Percentiles rank a stretch among this genome's conserved stretches.
Evolutionary conservation across 1,140 invertebrate species (phyloP).

Genomic region (Apis cerana): DNA sequence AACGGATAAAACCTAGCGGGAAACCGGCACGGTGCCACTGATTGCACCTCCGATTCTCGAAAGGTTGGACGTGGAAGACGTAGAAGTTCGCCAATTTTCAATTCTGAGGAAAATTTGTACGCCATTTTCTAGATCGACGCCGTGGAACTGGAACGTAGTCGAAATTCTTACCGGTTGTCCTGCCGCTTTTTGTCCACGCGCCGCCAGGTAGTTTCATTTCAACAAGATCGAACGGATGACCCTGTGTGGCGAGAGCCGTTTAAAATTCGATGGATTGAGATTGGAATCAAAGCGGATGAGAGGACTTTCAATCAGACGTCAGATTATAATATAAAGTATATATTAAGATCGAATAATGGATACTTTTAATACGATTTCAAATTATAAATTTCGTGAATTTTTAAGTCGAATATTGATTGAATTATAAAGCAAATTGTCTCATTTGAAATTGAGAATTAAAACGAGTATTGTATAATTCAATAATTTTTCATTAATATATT

Average conservation of each 20-base stretch:
- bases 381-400: too few relatives aligned
- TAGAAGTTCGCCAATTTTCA: conserved; percentile 37
- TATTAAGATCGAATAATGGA: too few relatives aligned
- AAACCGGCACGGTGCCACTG: conserved; percentile 34
- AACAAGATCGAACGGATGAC: not conserved
- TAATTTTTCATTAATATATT: too few relatives aligned
- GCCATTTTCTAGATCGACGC: not conserved
- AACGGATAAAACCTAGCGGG: conserved; percentile 22
- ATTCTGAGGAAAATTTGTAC: not conserved
- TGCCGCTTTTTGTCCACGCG: conserved; percentile 52
- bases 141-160: not conserved
- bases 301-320: too few relatives aligned
- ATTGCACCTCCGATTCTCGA: conserved; percentile 1
- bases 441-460: too few relatives aligned
- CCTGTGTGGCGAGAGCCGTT: not conserved
- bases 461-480: too few relatives aligned
- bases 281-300: not conserved
- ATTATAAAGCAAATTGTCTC: too few relatives aligned
- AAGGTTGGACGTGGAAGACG: conserved; percentile 7
- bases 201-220: conserved; percentile 1
- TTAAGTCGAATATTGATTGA: too few relatives aligned
- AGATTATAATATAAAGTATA: too few relatives aligned
- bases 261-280: not conserved
- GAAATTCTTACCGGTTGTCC: conserved; percentile 56
- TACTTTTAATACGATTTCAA: too few relatives aligned